Percentiles rank a stretch among this genome's conserved stretches.
Conservation (phyloP, 2,888 invertebrate species). For the Isotomurus palustris region DNA sequence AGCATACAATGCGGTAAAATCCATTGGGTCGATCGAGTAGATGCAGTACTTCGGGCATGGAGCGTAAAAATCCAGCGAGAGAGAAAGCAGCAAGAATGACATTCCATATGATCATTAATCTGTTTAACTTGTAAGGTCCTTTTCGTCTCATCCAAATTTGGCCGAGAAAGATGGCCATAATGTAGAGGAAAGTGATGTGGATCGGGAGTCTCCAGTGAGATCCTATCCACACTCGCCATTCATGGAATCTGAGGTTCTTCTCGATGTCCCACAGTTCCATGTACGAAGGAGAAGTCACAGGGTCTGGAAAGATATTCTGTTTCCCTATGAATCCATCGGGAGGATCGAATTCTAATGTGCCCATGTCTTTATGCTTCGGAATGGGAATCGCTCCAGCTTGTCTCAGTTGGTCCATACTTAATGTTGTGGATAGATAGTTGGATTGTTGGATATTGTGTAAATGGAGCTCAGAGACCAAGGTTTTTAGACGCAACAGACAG, state of each 20-base stretch:
- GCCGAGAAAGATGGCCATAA: slow-evolving; percentile 88
- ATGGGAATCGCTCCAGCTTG: neutral
- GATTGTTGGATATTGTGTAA: too few species aligned
- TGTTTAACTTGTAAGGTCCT: slow-evolving; percentile 81
- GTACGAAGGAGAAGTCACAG: slow-evolving; percentile 26
- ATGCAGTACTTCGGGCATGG: slow-evolving; percentile 86
- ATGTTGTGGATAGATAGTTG: too few species aligned
- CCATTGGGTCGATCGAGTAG: slow-evolving; percentile 78
- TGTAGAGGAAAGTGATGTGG: slow-evolving; percentile 71
- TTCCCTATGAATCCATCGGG: slow-evolving; percentile 11
- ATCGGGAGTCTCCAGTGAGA: slow-evolving; percentile 33
- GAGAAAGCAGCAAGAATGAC: slow-evolving; percentile 82
- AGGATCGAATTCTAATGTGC: slow-evolving; percentile 3
- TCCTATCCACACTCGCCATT: slow-evolving; percentile 36
- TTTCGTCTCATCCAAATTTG: slow-evolving; percentile 84
- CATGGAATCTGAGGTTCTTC: slow-evolving; percentile 29
- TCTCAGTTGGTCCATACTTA: neutral
- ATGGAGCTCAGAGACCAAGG: too few species aligned
- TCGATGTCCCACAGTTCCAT: slow-evolving; percentile 33
- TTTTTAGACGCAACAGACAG: too few species aligned
- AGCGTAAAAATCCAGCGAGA: slow-evolving; percentile 85
- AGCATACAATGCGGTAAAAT: slow-evolving; percentile 91
- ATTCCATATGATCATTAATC: slow-evolving; percentile 87
- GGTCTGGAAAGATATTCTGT: slow-evolving; percentile 27
- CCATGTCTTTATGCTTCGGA: slow-evolving; percentile 8